Conservation (phyloP, 2,797 vertebrate genomes). For the Sebastes trivittatus region DNA sequence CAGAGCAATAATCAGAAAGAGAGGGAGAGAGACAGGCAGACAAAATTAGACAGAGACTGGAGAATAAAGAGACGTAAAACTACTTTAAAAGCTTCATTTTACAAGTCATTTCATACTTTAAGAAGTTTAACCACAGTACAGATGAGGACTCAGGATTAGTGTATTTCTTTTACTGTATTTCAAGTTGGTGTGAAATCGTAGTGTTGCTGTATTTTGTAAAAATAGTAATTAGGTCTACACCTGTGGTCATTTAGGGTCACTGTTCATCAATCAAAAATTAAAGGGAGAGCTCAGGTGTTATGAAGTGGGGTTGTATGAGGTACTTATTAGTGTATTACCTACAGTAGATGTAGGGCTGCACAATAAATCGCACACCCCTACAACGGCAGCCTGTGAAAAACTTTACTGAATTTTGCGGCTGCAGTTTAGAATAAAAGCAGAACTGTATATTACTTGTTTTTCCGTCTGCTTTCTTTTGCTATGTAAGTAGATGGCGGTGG, state of each 20-base stretch:
- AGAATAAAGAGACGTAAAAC: neutral
- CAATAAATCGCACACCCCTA: too few species aligned
- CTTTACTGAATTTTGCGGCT: too few species aligned
- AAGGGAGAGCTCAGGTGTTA: too few species aligned
- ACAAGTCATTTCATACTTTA: neutral
- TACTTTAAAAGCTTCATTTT: neutral
- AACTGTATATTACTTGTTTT: too few species aligned
- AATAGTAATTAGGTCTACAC: neutral
- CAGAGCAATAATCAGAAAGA: constrained; percentile 21
- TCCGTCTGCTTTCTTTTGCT: too few species aligned
- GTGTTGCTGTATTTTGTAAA: neutral
- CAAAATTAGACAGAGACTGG: neutral
- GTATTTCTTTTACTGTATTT: neutral
- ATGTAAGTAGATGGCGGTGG: too few species aligned
- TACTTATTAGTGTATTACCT: too few species aligned
- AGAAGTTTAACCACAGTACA: neutral
- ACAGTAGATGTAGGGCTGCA: too few species aligned
- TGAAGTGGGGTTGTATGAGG: too few species aligned
- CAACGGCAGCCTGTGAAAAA: too few species aligned
- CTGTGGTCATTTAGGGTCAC: neutral
- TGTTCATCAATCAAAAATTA: neutral
- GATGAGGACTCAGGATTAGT: neutral
- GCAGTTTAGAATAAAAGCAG: too few species aligned
- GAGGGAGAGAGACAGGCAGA: neutral
- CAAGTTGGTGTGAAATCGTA: neutral